Base-by-base conservation (phyloP, 2,113 vertebrate species). In the Alosa alosa region DNA sequence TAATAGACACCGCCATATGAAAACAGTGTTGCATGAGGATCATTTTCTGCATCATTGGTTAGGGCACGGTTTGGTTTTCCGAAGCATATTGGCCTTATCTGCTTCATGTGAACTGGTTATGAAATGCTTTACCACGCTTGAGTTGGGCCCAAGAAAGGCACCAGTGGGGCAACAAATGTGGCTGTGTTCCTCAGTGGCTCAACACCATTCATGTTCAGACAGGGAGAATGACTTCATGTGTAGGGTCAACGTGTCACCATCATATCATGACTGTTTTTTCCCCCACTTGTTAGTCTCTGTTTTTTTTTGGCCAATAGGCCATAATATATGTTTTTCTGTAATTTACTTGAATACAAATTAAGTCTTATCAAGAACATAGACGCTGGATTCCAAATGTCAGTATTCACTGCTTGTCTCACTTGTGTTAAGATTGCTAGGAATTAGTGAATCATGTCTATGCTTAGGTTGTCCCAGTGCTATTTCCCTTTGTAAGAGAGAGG, bases 81-180 rank as follows among this genome's bases (percentile, higher is more conserved):
- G 31, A 13, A 36, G 25, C 64, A 36, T 72, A 86, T 84, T 60
- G 52, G 82, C 81, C 90, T 90, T 87, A 86, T 87, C 87, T 68
- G 89, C 81, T 86, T 68, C 86, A 86, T 84, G 49, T 81, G 82
- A 81, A 84, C 86, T 83, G 25, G 9, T 72, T 72, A 72, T 72
- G 64, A 72, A 36, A 72, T 36, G 25, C 10, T 31, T 72, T 11
- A 72, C 25, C 64, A 72, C 64, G 64, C 64, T 72, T 72, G 64
- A 72, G 64, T 72, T 36, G 64, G 25, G 64, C 25, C 31, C 64
- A 72, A 86, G 46, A 31, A 85, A 91, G 84, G 88, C 49, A 47
- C 68, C 64, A 11, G 1, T 84, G 89, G 90, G 87, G 82, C 45
- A 13, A 85, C 88, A 36, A 31, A 72, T 72, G 64, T 31, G 10